Percentiles rank a stretch among this genome's conserved stretches.
Conservation (phyloP, 2,888 invertebrate genomes). For the Odontocerum albicorne region DNA sequence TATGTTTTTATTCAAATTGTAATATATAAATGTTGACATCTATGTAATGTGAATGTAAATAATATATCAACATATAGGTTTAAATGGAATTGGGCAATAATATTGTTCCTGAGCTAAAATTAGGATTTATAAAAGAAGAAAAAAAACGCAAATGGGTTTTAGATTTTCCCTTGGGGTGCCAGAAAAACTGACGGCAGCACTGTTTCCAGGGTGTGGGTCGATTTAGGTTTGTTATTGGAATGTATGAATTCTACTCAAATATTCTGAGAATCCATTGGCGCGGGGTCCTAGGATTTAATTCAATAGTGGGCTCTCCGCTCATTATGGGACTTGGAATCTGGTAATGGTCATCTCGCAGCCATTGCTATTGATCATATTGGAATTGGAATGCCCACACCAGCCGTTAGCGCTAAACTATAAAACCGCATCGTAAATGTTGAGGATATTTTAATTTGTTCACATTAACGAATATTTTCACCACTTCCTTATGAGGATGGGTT, state of each 20-base stretch:
- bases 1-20: no score
- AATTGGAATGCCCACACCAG: constrained; percentile 3
- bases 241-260: constrained; percentile 31
- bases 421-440: constrained; percentile 1
- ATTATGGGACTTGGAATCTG: constrained; percentile 29
- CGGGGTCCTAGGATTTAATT: neutral
- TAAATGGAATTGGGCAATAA: no score
- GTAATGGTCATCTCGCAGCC: constrained; percentile 32
- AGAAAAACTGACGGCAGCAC: no score
- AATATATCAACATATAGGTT: no score
- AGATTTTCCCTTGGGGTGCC: no score
- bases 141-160: no score
- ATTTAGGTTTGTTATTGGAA: constrained; percentile 29
- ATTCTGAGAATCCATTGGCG: constrained; percentile 16
- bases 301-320: constrained; percentile 8
- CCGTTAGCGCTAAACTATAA: neutral
- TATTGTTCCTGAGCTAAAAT: no score
- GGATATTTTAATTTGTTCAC: constrained; percentile 2
- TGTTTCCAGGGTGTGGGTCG: neutral
- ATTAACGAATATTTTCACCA: no score
- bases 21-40: no score
- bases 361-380: constrained; percentile 28
- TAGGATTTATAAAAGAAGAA: no score
- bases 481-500: no score
- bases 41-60: no score